phyloP scores from a whole-genome alignment of 2,113 vertebrate genomes.

The Percina caprodes region DNA sequence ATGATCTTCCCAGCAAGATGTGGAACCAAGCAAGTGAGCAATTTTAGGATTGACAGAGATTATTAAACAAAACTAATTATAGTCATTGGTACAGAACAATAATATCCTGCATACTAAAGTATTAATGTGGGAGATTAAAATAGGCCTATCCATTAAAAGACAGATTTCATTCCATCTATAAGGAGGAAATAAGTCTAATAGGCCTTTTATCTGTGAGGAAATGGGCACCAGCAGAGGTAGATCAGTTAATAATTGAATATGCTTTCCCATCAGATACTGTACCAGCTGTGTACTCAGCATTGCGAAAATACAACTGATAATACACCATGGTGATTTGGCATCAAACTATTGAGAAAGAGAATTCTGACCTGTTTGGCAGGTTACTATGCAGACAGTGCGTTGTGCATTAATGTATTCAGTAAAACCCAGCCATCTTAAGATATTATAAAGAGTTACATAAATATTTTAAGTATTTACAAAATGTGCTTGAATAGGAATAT shows the following conservation, averaged over 20 bases:
- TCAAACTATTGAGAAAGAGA: conserved; percentile 33
- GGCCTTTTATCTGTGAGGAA: conserved; percentile 84
- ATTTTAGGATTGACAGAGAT: conserved; percentile 86
- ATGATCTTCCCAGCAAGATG: conserved; percentile 72
- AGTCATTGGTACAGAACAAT: conserved; percentile 88
- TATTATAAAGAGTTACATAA: background rate
- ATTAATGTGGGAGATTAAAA: conserved; percentile 88
- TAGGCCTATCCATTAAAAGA: conserved; percentile 88
- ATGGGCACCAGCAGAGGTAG: conserved; percentile 80
- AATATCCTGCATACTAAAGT: conserved; percentile 89
- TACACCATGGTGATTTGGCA: conserved; percentile 53
- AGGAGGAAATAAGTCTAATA: conserved; percentile 87
- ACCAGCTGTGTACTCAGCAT: conserved; percentile 56
- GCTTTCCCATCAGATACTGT: conserved; percentile 72
- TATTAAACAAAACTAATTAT: conserved; percentile 90
- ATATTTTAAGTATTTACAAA: background rate
- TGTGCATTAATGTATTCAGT: background rate
- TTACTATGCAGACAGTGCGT: background rate
- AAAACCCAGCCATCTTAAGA: background rate
- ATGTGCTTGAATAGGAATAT: background rate
- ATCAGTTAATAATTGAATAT: conserved; percentile 83
- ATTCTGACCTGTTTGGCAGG: conserved; percentile 41
- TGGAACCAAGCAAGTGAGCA: conserved; percentile 82
- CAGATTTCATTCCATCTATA: conserved; percentile 86
- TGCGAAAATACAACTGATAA: conserved; percentile 60